Evolutionary conservation across 23 tunicate species (phyloP).

Genomic region (Botrylloides violaceus): DNA sequence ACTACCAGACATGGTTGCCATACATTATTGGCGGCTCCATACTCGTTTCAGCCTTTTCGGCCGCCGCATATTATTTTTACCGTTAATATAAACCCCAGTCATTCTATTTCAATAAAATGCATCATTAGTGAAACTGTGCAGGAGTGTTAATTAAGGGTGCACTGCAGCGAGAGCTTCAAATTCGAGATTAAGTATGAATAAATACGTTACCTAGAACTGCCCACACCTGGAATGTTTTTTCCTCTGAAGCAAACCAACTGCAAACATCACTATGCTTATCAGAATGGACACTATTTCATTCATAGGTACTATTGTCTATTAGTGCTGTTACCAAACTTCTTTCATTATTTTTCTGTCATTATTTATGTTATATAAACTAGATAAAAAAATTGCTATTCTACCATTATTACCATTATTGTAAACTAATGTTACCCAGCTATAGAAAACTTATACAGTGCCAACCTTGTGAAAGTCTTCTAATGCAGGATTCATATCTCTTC

Average conservation of each 20-base stretch:
- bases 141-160: too few relatives aligned
- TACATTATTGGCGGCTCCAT: conserved; percentile 43
- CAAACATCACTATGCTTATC: not conserved
- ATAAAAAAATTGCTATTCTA: not conserved
- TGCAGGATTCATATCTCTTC: not conserved
- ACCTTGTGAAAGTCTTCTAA: not conserved
- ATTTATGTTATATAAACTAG: not conserved
- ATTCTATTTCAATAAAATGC: too few relatives aligned
- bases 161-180: too few relatives aligned
- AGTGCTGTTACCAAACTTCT: not conserved
- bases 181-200: too few relatives aligned
- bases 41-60: conserved; percentile 31
- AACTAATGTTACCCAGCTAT: too few relatives aligned
- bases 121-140: not conserved
- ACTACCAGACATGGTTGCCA: conserved; percentile 25
- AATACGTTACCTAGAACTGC: not conserved
- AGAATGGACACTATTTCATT: not conserved
- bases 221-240: not conserved
- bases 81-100: too few relatives aligned
- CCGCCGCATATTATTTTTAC: conserved; percentile 25
- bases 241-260: too few relatives aligned
- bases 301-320: not conserved
- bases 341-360: not conserved
- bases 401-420: not conserved
- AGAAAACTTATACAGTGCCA: too few relatives aligned